Evolutionary conservation across 2,113 vertebrate species (phyloP).

Genomic region (Paralichthys olivaceus): DNA sequence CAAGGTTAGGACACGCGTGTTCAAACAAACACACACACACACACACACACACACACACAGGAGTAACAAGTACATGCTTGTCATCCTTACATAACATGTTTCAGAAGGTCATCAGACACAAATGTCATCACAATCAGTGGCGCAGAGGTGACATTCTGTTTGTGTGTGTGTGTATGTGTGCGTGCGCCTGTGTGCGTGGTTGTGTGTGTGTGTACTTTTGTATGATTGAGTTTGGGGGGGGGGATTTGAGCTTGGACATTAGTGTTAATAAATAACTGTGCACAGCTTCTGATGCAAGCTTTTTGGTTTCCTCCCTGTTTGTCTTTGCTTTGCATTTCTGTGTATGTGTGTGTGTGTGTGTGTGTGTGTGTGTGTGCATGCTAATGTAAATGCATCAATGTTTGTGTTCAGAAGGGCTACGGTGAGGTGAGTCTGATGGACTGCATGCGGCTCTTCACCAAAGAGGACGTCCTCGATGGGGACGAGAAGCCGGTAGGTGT

Average conservation of each 20-base stretch:
- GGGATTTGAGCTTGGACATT: neutral
- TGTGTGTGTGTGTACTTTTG: too few relatives aligned
- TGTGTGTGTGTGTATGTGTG: slow-evolving; percentile 44
- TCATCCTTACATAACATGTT: slow-evolving; percentile 24
- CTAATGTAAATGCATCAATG: slow-evolving; percentile 63
- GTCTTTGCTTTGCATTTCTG: slow-evolving; percentile 24
- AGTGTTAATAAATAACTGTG: neutral
- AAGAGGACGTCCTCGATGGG: slow-evolving; percentile 96
- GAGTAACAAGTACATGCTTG: neutral
- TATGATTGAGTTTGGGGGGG: too few relatives aligned
- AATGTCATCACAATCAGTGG: slow-evolving; percentile 12
- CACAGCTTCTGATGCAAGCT: slow-evolving; percentile 32
- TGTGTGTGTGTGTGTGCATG: slow-evolving; percentile 30
- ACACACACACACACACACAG: slow-evolving; percentile 20
- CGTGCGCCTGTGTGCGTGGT: neutral
- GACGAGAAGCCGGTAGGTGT: slow-evolving; percentile 93
- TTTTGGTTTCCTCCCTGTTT: slow-evolving; percentile 34
- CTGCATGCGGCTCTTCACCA: slow-evolving; percentile 98
- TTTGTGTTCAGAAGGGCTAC: slow-evolving; percentile 87
- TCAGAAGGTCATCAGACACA: slow-evolving; percentile 20
- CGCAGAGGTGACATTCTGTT: slow-evolving; percentile 1
- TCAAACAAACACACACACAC: slow-evolving; percentile 29
- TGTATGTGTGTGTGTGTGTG: slow-evolving; percentile 37
- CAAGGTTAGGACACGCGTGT: slow-evolving; percentile 85
- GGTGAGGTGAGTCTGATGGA: slow-evolving; percentile 96